Evolutionary conservation across 2,113 vertebrate genomes (phyloP).

Genomic region (Stegostoma tigrinum): DNA sequence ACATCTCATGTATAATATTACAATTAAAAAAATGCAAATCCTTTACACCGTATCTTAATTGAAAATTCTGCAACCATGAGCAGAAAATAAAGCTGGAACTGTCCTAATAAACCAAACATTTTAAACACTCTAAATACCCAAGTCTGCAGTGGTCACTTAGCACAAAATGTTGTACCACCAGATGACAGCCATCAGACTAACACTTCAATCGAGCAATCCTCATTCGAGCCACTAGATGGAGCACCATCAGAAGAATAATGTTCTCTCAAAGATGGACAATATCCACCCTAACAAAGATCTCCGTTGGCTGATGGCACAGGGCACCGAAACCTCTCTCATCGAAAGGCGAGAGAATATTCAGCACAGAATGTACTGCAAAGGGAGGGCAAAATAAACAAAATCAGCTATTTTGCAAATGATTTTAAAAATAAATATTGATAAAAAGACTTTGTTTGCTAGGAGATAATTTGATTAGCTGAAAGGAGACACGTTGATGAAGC

Average conservation of each 20-base stretch:
- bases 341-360: too few relatives aligned
- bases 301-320: too few relatives aligned
- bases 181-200: background rate
- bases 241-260: background rate
- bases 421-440: background rate
- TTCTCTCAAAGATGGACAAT: background rate
- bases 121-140: background rate
- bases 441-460: too few relatives aligned
- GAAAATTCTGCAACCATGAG: background rate
- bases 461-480: too few relatives aligned
- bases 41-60: background rate
- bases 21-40: background rate
- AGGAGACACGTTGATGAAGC: too few relatives aligned
- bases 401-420: background rate
- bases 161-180: too few relatives aligned
- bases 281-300: background rate
- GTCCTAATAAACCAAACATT: conserved; percentile 4
- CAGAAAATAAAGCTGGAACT: background rate
- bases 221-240: background rate
- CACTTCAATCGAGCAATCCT: background rate
- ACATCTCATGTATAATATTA: background rate
- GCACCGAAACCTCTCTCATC: too few relatives aligned
- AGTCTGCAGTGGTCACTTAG: background rate
- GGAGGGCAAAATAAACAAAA: background rate
- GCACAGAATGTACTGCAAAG: background rate